phyloP scores from a whole-genome alignment of 1,140 invertebrate genomes.

The Drosophila teissieri region DNA sequence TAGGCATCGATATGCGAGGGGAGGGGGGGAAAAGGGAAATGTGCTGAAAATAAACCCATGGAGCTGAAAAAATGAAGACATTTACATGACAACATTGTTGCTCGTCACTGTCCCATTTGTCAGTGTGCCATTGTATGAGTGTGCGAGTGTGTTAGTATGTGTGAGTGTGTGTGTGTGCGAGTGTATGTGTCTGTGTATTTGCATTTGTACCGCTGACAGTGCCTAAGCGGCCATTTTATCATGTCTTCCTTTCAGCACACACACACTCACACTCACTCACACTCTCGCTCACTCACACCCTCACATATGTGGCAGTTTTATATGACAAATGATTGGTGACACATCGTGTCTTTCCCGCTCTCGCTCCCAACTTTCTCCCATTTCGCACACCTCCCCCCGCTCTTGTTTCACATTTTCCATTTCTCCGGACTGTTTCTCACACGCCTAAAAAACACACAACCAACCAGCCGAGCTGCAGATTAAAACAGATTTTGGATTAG shows the following conservation, averaged over 20 bases:
- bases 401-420: background rate
- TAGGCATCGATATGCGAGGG: slow-evolving; percentile 8
- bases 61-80: slow-evolving; percentile 59
- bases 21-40: no score
- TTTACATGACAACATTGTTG: slow-evolving; percentile 70
- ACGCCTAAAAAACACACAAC: slow-evolving; percentile 32
- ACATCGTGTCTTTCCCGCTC: slow-evolving; percentile 27
- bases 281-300: slow-evolving; percentile 5
- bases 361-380: background rate
- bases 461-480: slow-evolving; percentile 18
- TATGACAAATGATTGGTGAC: slow-evolving; percentile 67
- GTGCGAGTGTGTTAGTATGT: slow-evolving; percentile 14
- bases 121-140: slow-evolving; percentile 27
- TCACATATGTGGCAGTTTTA: slow-evolving; percentile 26
- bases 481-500: slow-evolving; percentile 30
- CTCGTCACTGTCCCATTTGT: slow-evolving; percentile 72
- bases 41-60: slow-evolving; percentile 15
- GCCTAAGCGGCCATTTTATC: slow-evolving; percentile 79
- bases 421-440: background rate
- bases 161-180: slow-evolving; percentile 6
- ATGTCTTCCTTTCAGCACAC: slow-evolving; percentile 68
- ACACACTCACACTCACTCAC: slow-evolving; percentile 10
- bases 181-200: slow-evolving; percentile 37
- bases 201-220: slow-evolving; percentile 56
- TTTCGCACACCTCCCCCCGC: no score